phyloP scores from a whole-genome alignment of 1,140 invertebrate genomes.

The Bombus impatiens region DNA sequence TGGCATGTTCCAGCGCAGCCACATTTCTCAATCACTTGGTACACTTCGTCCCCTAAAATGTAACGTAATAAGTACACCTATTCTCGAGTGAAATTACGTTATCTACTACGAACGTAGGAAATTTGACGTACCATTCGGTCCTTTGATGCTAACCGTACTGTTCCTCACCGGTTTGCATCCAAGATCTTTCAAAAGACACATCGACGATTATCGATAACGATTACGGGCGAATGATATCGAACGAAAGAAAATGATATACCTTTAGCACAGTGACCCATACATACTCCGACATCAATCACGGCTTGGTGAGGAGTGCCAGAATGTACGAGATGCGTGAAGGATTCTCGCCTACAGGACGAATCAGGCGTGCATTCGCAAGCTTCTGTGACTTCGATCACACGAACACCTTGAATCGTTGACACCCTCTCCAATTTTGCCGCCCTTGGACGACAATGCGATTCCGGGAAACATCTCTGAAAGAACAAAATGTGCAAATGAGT shows the following conservation, averaged over 20 bases:
- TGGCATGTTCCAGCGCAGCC: constrained; percentile 77
- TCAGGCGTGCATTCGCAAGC: constrained; percentile 79
- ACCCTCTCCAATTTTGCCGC: constrained; percentile 78
- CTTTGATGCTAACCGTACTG: constrained; percentile 79
- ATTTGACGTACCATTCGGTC: constrained; percentile 80
- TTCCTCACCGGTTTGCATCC: constrained; percentile 80
- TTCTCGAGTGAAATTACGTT: no score
- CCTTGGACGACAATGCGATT: constrained; percentile 76
- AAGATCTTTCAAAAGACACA: constrained; percentile 64
- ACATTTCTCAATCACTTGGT: constrained; percentile 79
- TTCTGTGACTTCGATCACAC: constrained; percentile 79
- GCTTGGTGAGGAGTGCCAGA: constrained; percentile 81
- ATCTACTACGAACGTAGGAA: background rate
- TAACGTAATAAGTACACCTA: background rate
- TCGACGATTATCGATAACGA: background rate
- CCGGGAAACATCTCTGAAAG: constrained; percentile 76
- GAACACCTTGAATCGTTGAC: constrained; percentile 80
- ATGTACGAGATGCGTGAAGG: constrained; percentile 78
- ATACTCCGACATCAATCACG: constrained; percentile 81
- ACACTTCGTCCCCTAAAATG: constrained; percentile 77
- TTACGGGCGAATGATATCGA: background rate
- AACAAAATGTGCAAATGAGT: background rate
- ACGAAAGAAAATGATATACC: constrained; percentile 54
- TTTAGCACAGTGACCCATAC: constrained; percentile 79
- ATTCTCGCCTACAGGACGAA: constrained; percentile 77